A percentile compares a stretch with the other conserved stretches of the same genome.
These are phyloP conservation scores for Leptopterna dolabrata DNA, from an alignment of 2,888 invertebrate genomes.

Conservation along the genomic window DNA sequence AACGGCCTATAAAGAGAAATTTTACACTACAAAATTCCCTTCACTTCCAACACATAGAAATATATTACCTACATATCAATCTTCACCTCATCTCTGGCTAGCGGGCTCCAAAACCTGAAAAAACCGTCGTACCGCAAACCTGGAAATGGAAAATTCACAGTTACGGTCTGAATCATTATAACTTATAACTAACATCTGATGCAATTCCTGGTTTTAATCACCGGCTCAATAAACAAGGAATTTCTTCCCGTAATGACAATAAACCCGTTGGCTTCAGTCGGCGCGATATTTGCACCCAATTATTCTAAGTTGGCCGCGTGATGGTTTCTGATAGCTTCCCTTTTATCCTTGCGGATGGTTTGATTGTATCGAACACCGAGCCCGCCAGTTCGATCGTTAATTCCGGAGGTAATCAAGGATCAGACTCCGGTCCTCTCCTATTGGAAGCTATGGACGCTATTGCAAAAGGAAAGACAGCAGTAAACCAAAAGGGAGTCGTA, in stretches of 20 bases:
- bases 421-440: background rate
- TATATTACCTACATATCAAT: background rate
- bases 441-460: constrained; percentile 14
- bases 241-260: background rate
- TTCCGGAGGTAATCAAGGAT: constrained; percentile 37
- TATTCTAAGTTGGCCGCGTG: constrained; percentile 28
- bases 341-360: constrained; percentile 8
- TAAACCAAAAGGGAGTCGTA: constrained; percentile 32
- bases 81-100: background rate
- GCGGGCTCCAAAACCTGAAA: background rate
- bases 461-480: constrained; percentile 10
- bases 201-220: background rate
- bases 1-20: no score
- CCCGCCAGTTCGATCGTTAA: constrained; percentile 32
- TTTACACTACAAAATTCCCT: no score
- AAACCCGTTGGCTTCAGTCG: background rate
- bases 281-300: background rate
- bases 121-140: background rate
- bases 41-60: background rate
- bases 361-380: constrained; percentile 28
- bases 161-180: background rate
- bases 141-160: background rate
- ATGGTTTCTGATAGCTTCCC: constrained; percentile 2
- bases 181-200: background rate
- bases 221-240: background rate